phyloP scores from a whole-genome alignment of 1,140 invertebrate species.

The Orius insidiosus region DNA sequence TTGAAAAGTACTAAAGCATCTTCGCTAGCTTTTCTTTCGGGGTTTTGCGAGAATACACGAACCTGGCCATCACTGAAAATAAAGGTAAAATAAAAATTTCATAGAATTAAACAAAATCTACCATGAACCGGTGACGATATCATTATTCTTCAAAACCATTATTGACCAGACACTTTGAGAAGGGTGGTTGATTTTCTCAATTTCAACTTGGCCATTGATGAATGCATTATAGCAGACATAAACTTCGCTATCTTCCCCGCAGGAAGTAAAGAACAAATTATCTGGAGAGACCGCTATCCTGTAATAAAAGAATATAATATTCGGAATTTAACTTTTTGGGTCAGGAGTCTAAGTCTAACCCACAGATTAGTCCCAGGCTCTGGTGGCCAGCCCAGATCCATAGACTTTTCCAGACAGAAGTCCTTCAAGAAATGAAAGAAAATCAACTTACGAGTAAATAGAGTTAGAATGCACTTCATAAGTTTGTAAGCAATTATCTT shows the following conservation, averaged over 20 bases:
- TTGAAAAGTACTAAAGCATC: constrained; percentile 25
- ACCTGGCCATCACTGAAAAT: constrained; percentile 80
- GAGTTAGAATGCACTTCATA: constrained; percentile 67
- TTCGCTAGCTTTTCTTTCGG: constrained; percentile 44
- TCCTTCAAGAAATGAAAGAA: too few relatives aligned
- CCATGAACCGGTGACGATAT: constrained; percentile 75
- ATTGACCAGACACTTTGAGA: constrained; percentile 81
- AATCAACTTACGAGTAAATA: constrained; percentile 49
- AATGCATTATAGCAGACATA: constrained; percentile 52
- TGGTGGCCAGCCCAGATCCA: too few relatives aligned
- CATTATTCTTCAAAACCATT: constrained; percentile 58
- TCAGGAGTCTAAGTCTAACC: too few relatives aligned
- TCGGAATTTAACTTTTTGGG: too few relatives aligned
- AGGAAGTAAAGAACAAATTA: constrained; percentile 37
- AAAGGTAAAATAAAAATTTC: constrained; percentile 16
- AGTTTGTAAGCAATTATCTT: constrained; percentile 59
- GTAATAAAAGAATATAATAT: constrained; percentile 24
- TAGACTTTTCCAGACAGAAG: too few relatives aligned
- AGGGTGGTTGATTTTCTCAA: constrained; percentile 61
- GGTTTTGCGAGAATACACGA: constrained; percentile 62
- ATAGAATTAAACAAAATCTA: constrained; percentile 29
- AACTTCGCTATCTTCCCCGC: constrained; percentile 75
- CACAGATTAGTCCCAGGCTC: too few relatives aligned
- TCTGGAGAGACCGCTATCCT: constrained; percentile 9
- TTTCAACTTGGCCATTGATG: constrained; percentile 25